A percentile compares a stretch with the other conserved stretches of the same genome.
phyloP scores from a whole-genome alignment of 2,797 vertebrate genomes.

The Siniperca scherzeri region DNA sequence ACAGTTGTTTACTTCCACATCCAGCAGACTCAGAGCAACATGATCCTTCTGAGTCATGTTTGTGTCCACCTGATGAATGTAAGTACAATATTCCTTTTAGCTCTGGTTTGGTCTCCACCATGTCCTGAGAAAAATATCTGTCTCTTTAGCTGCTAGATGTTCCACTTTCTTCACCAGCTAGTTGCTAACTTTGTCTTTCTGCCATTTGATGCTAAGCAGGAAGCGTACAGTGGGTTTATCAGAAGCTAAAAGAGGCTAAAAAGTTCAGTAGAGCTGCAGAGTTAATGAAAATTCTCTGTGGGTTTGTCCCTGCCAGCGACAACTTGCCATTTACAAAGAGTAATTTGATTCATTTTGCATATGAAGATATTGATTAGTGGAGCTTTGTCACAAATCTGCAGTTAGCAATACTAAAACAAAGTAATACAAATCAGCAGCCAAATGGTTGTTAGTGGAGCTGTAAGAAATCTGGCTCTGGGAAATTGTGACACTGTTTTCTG shows the following conservation, averaged over 20 bases:
- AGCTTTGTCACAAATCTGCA: not conserved
- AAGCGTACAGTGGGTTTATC: too few species aligned
- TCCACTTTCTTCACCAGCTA: not conserved
- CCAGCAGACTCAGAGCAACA: not conserved
- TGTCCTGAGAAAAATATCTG: not conserved
- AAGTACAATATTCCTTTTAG: not conserved
- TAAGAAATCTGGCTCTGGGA: not conserved
- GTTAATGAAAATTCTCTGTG: not conserved
- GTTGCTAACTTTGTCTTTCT: not conserved
- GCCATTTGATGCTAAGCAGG: too few species aligned
- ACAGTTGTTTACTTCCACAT: not conserved
- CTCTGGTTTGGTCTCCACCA: too few species aligned
- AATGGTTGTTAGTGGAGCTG: constrained; percentile 1
- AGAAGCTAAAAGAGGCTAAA: too few species aligned
- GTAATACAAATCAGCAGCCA: not conserved
- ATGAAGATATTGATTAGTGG: not conserved
- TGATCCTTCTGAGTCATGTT: not conserved
- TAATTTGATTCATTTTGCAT: not conserved
- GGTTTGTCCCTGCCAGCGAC: not conserved
- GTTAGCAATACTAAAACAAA: not conserved
- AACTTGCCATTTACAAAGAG: not conserved
- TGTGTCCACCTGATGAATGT: not conserved
- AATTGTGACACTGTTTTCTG: not conserved
- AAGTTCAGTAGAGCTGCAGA: too few species aligned
- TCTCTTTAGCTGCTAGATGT: not conserved